These are phyloP conservation scores for Lytechinus pictus DNA, from an alignment of 35 echinoderm and acorn worm genomes.

Conservation along the genomic window DNA sequence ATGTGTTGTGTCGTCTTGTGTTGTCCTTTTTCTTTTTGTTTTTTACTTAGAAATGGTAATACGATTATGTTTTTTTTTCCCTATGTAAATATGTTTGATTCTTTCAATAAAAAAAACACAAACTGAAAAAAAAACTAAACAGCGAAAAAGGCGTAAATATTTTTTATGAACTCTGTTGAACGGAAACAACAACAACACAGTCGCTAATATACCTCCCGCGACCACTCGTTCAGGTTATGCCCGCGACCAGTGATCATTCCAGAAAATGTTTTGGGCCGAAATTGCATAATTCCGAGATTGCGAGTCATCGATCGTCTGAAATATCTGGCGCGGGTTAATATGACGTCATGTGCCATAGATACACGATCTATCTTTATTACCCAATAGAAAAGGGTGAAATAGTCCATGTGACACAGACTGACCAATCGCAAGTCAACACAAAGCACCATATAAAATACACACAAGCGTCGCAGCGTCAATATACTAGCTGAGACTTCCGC, in stretches of 20 bases:
- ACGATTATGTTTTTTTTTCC: too few relatives aligned
- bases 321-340: neutral
- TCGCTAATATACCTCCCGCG: too few relatives aligned
- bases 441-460: neutral
- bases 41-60: too few relatives aligned
- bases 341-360: slow-evolving; percentile 41
- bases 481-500: neutral
- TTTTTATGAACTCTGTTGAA: too few relatives aligned
- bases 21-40: too few relatives aligned
- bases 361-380: slow-evolving; percentile 12
- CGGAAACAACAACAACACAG: too few relatives aligned
- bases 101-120: too few relatives aligned
- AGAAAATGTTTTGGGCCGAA: neutral
- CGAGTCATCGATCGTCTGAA: neutral
- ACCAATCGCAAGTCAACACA: slow-evolving; percentile 13
- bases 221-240: too few relatives aligned
- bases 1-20: too few relatives aligned
- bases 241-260: neutral
- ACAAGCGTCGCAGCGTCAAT: neutral
- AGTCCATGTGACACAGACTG: neutral
- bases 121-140: too few relatives aligned
- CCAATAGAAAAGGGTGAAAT: neutral
- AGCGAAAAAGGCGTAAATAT: too few relatives aligned
- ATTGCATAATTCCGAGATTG: neutral
- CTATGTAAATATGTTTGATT: too few relatives aligned